Conservation (phyloP, 2,797 vertebrate species). For the Rhincodon typus region DNA sequence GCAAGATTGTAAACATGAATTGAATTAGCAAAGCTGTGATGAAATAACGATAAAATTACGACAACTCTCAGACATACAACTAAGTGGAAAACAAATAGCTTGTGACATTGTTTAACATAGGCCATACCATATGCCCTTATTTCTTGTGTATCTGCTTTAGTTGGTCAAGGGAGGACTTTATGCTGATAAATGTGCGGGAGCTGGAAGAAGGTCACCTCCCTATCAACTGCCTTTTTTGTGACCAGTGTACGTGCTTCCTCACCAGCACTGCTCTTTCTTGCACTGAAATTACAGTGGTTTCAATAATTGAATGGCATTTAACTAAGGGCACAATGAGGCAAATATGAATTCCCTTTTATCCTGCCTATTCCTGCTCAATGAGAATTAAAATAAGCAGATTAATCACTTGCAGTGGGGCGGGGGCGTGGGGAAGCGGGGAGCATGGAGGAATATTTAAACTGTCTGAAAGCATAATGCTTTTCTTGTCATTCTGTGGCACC, state of each 20-base stretch:
- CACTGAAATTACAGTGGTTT: not conserved
- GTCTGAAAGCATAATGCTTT: not conserved
- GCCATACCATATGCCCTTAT: not conserved
- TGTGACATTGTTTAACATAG: not conserved
- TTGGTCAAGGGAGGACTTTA: not conserved
- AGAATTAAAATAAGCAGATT: not conserved
- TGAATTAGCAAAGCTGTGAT: not conserved
- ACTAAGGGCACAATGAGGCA: not conserved
- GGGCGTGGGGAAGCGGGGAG: too few species aligned
- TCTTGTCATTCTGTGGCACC: not conserved
- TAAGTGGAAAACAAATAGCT: not conserved
- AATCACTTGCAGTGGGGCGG: not conserved
- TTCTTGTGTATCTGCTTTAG: not conserved
- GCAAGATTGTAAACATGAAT: not conserved
- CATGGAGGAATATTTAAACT: not conserved
- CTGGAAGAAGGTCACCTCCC: not conserved
- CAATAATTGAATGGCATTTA: not conserved
- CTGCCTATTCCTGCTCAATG: not conserved
- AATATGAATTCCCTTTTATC: not conserved
- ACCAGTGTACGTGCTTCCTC: not conserved
- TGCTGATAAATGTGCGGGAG: not conserved
- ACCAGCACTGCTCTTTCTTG: not conserved
- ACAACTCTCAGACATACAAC: not conserved
- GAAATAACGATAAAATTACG: not conserved
- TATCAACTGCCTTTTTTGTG: not conserved